Evolutionary conservation across 2,113 vertebrate genomes (phyloP).

Genomic region (Syngnathus typhle): DNA sequence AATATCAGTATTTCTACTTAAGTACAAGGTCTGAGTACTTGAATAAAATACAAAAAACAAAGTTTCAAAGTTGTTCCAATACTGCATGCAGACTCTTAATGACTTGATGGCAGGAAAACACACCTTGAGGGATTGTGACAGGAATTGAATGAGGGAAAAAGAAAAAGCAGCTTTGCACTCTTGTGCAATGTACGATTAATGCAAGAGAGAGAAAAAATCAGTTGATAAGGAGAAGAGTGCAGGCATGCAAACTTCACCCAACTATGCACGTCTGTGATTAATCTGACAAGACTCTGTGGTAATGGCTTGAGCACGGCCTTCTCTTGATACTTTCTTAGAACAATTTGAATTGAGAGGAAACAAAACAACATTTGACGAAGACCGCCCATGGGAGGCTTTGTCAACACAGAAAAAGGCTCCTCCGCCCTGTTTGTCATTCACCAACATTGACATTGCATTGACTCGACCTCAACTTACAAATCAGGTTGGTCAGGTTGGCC

Average conservation of each 20-base stretch:
- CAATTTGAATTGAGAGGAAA: not conserved
- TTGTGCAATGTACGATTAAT: slow-evolving; percentile 1
- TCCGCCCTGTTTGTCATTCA: not conserved
- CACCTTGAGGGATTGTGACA: slow-evolving; percentile 7
- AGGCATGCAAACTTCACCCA: slow-evolving; percentile 4
- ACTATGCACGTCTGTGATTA: not conserved
- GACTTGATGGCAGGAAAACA: not conserved
- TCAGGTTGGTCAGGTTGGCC: slow-evolving; percentile 5
- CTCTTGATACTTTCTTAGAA: not conserved
- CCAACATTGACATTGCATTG: not conserved
- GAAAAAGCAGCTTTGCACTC: not conserved
- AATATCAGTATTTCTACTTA: too few relatives aligned
- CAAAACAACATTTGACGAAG: not conserved
- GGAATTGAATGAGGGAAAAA: slow-evolving; percentile 22
- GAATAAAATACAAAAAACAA: not conserved
- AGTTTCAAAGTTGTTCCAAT: not conserved
- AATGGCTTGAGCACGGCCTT: not conserved
- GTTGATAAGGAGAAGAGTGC: not conserved
- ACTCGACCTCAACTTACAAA: not conserved
- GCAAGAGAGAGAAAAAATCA: not conserved
- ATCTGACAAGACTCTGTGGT: not conserved
- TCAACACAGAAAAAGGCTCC: not conserved
- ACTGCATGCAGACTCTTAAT: not conserved
- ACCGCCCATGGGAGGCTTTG: not conserved
- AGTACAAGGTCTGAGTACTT: too few relatives aligned